These are phyloP conservation scores for Epizoanthus rinbou DNA, from an alignment of 92 coral and sea anemone genomes.

Conservation along the genomic window DNA sequence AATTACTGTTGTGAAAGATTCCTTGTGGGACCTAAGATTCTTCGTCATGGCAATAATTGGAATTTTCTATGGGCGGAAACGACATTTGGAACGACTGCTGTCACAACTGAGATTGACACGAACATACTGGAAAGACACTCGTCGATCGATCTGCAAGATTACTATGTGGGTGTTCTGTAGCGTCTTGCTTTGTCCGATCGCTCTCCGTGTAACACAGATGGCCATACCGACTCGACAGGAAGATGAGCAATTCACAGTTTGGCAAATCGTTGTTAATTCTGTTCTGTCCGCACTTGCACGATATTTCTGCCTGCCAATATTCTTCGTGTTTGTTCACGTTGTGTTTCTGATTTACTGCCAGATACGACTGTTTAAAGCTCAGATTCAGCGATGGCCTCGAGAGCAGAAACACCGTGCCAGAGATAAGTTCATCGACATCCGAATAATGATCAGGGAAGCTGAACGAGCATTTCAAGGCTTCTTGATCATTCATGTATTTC, in stretches of 20 bases:
- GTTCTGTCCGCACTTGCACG: slow-evolving; percentile 42
- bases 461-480: slow-evolving; percentile 63
- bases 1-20: slow-evolving; percentile 60
- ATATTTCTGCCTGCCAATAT: slow-evolving; percentile 21
- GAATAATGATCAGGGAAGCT: slow-evolving; percentile 27
- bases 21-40: slow-evolving; percentile 63
- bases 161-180: slow-evolving; percentile 15
- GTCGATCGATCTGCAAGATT: slow-evolving; percentile 27
- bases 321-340: slow-evolving; percentile 50
- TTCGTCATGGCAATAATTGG: slow-evolving; percentile 58
- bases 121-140: slow-evolving; percentile 52
- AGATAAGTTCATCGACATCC: slow-evolving; percentile 63
- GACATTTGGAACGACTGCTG: slow-evolving; percentile 62
- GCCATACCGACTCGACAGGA: slow-evolving; percentile 21
- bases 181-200: slow-evolving; percentile 52
- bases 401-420: slow-evolving; percentile 42
- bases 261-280: slow-evolving; percentile 22
- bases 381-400: slow-evolving; percentile 58
- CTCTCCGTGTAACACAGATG: slow-evolving; percentile 46
- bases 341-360: slow-evolving; percentile 62
- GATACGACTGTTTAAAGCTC: slow-evolving; percentile 49
- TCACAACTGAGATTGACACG: slow-evolving; percentile 49
- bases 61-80: slow-evolving; percentile 49
- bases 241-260: slow-evolving; percentile 32
- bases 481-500: slow-evolving; percentile 45